Conservation (phyloP, 2,797 vertebrate genomes). For the Mus caroli region DNA sequence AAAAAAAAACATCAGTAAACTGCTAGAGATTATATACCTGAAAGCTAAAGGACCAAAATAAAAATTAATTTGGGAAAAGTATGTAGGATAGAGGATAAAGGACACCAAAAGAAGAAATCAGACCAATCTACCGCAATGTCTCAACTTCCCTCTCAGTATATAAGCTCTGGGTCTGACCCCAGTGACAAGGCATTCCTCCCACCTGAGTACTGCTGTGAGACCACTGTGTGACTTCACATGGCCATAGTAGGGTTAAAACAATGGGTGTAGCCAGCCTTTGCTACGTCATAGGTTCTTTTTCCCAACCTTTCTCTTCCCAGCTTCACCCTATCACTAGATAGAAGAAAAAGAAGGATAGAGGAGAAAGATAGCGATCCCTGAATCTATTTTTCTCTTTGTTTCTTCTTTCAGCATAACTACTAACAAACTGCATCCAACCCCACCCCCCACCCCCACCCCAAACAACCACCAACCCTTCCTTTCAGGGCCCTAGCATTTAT, state of each 20-base stretch:
- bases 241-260: neutral
- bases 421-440: too few relatives aligned
- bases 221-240: neutral
- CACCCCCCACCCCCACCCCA: too few relatives aligned
- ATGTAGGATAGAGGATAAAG: neutral
- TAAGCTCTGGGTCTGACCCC: neutral
- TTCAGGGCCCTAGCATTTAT: too few relatives aligned
- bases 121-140: neutral
- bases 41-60: neutral
- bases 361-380: neutral
- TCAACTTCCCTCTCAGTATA: neutral
- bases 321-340: too few relatives aligned
- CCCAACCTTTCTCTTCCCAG: too few relatives aligned
- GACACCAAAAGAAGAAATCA: neutral
- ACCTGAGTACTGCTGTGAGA: neutral
- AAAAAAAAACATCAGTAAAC: neutral
- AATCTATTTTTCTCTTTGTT: too few relatives aligned
- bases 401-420: too few relatives aligned
- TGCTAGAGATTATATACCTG: neutral
- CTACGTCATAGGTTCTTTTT: too few relatives aligned
- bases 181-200: neutral
- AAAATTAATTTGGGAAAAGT: neutral
- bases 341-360: too few relatives aligned
- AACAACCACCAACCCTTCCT: too few relatives aligned
- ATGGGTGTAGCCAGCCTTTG: neutral